Conservation (phyloP, 2,113 vertebrate species). For the Psammodynastes pulverulentus region DNA sequence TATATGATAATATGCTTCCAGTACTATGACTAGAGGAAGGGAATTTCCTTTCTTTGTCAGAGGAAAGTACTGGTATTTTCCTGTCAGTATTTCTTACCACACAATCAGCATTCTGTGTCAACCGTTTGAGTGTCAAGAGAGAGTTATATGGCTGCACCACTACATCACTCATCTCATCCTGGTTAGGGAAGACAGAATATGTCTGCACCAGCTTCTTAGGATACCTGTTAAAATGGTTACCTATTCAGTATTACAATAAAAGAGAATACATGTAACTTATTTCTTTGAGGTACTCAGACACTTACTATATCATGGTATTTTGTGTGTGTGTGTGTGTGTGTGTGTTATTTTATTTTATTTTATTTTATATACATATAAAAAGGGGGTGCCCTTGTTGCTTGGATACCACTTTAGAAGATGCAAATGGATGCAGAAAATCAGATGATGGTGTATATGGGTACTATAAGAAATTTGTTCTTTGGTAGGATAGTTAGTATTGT, state of each 20-base stretch:
- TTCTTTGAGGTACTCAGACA: not conserved
- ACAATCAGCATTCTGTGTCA: constrained; percentile 97
- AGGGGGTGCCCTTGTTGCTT: not conserved
- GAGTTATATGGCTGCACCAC: constrained; percentile 98
- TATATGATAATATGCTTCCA: too few species aligned
- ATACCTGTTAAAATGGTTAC: constrained; percentile 72
- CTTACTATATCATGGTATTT: not conserved
- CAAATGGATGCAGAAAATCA: not conserved
- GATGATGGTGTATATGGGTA: not conserved
- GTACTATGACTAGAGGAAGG: not conserved
- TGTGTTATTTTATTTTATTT: too few species aligned
- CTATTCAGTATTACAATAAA: not conserved
- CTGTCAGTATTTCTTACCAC: constrained; percentile 77
- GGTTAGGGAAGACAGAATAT: constrained; percentile 96
- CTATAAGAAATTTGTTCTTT: not conserved
- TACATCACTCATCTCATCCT: constrained; percentile 98
- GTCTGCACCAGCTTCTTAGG: constrained; percentile 98
- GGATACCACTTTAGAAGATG: not conserved
- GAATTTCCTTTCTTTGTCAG: not conserved
- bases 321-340: too few species aligned
- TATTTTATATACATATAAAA: not conserved
- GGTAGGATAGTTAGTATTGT: not conserved
- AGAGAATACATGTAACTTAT: constrained; percentile 12
- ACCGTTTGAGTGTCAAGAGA: constrained; percentile 91
- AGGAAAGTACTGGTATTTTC: not conserved